Evolutionary conservation across 2,797 vertebrate species (phyloP).

Genomic region (Sebastes umbrosus): DNA sequence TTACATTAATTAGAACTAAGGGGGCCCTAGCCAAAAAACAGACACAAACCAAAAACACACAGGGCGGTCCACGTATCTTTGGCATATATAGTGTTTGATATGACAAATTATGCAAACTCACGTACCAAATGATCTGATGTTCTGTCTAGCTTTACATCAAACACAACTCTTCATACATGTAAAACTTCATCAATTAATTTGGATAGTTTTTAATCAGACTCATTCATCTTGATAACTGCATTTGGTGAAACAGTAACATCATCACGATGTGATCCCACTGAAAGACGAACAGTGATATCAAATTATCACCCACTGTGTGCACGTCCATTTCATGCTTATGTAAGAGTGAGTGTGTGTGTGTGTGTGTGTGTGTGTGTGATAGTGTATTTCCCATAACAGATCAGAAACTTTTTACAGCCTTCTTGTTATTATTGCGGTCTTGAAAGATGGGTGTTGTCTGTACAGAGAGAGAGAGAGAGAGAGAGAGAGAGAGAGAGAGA

Average conservation of each 20-base stretch:
- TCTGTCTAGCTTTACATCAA: background rate
- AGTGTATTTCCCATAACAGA: constrained; percentile 6
- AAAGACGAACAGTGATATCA: constrained; percentile 6
- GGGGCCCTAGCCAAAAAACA: background rate
- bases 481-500: no score
- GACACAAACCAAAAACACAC: background rate
- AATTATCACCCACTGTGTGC: background rate
- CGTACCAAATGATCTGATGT: background rate
- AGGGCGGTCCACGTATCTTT: background rate
- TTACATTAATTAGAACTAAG: background rate
- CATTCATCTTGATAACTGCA: constrained; percentile 1
- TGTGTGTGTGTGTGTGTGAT: background rate
- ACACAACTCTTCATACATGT: background rate
- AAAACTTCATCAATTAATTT: background rate
- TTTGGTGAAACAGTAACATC: background rate
- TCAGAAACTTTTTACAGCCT: constrained; percentile 8
- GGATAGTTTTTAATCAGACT: constrained; percentile 14
- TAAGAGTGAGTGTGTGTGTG: background rate
- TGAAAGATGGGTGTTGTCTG: constrained; percentile 18
- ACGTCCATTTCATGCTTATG: background rate
- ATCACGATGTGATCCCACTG: constrained; percentile 1
- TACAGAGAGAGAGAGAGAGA: background rate
- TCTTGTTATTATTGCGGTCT: constrained; percentile 12
- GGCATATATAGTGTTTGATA: background rate
- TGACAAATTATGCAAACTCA: background rate